A percentile compares a stretch with the other conserved stretches of the same genome.
Conservation (phyloP, 2,113 vertebrate genomes). For the Pan paniscus region DNA sequence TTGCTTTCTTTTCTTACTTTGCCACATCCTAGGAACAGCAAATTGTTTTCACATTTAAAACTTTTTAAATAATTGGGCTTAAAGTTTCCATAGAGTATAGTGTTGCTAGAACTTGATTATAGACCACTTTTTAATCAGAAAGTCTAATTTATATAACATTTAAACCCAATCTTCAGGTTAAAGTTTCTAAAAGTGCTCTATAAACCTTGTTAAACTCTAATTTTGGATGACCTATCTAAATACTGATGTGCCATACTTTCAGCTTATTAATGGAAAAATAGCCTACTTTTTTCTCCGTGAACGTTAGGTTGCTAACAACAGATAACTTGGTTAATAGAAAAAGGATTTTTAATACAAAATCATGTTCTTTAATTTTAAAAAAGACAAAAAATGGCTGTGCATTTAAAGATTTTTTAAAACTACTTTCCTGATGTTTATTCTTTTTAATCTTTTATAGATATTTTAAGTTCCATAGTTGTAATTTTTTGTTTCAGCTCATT, state of each 20-base stretch:
- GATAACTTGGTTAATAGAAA: conserved; percentile 1
- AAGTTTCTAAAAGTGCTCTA: not conserved
- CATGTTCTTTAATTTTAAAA: conserved; percentile 4
- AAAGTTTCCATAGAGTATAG: not conserved
- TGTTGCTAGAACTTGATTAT: not conserved
- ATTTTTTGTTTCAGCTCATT: conserved; percentile 26
- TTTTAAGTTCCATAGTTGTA: conserved; percentile 9
- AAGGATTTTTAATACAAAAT: conserved; percentile 7
- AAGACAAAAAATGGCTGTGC: not conserved
- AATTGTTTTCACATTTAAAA: conserved; percentile 65
- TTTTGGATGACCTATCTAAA: not conserved
- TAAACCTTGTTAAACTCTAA: conserved; percentile 28
- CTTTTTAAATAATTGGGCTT: conserved; percentile 17
- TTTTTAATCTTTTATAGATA: conserved; percentile 47
- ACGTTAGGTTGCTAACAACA: not conserved
- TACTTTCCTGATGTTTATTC: not conserved
- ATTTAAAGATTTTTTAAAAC: not conserved
- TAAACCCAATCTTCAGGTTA: not conserved
- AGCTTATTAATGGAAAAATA: conserved; percentile 38
- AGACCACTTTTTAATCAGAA: conserved; percentile 20
- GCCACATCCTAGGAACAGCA: conserved; percentile 47
- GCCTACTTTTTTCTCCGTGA: not conserved
- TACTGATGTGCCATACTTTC: not conserved
- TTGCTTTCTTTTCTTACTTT: conserved; percentile 65
- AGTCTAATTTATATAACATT: conserved; percentile 2